Percentiles rank a stretch among this genome's conserved stretches.
phyloP scores from a whole-genome alignment of 2,888 invertebrate species.

The Balanococcus diminutus region DNA sequence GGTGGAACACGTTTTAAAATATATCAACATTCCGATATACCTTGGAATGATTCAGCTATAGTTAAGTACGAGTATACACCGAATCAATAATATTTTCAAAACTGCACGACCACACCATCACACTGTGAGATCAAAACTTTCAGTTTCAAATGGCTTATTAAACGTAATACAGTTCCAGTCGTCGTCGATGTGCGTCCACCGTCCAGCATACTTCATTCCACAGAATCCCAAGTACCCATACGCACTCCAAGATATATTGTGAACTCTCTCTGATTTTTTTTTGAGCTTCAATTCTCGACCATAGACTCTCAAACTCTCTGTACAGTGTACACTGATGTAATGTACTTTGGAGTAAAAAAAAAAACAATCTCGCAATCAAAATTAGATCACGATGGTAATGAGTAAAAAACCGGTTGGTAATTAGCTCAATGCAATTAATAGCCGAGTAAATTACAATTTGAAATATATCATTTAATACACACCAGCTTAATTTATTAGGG shows the following conservation, averaged over 20 bases:
- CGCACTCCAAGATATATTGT: not conserved
- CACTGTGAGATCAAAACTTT: not conserved
- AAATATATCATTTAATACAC: not conserved
- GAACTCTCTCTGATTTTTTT: not conserved
- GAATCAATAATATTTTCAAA: slow-evolving; percentile 24
- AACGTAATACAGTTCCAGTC: too few relatives aligned
- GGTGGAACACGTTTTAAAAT: slow-evolving; percentile 14
- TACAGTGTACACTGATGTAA: not conserved
- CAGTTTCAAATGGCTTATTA: not conserved
- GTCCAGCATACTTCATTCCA: not conserved
- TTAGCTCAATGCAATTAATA: slow-evolving; percentile 45
- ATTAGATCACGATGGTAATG: slow-evolving; percentile 41
- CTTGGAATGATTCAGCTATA: slow-evolving; percentile 3
- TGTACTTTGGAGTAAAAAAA: not conserved
- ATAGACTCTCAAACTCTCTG: not conserved
- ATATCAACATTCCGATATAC: slow-evolving; percentile 25
- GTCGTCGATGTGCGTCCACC: too few relatives aligned
- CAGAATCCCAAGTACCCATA: not conserved
- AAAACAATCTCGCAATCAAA: slow-evolving; percentile 32
- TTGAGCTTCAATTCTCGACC: not conserved
- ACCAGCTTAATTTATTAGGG: slow-evolving; percentile 10
- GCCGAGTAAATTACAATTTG: slow-evolving; percentile 34
- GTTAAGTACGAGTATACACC: not conserved
- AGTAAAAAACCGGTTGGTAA: slow-evolving; percentile 44
- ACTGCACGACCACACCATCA: not conserved